Evolutionary conservation across 2,113 vertebrate species (phyloP).

Genomic region (Pseudopodoces humilis): DNA sequence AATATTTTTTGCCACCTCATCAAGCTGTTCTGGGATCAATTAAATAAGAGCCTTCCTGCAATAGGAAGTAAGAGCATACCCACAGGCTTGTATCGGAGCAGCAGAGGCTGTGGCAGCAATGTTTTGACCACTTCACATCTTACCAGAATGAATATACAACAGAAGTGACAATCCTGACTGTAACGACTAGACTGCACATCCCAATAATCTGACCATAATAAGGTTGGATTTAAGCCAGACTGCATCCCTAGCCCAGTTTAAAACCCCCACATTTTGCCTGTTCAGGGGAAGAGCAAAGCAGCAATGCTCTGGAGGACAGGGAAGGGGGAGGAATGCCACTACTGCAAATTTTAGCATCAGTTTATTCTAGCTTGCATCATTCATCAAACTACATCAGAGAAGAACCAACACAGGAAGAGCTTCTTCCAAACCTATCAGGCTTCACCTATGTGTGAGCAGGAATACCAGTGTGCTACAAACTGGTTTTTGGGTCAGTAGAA

Average conservation of each 20-base stretch:
- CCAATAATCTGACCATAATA: not conserved
- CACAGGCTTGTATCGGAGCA: not conserved
- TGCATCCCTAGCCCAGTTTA: not conserved
- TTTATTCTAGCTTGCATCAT: not conserved
- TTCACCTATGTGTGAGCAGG: not conserved
- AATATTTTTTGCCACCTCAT: not conserved
- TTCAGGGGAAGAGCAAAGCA: not conserved
- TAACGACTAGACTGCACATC: not conserved
- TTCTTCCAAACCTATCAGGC: not conserved
- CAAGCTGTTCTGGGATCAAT: not conserved
- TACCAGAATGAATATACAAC: not conserved
- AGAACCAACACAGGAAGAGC: not conserved
- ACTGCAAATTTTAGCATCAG: not conserved
- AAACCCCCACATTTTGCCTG: not conserved
- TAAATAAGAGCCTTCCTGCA: not conserved
- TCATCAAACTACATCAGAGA: not conserved
- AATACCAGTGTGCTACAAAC: not conserved
- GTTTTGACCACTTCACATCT: not conserved
- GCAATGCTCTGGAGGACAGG: not conserved
- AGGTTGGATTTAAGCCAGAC: not conserved
- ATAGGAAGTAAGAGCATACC: not conserved
- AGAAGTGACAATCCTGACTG: not conserved
- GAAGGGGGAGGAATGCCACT: accelerated
- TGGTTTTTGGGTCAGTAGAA: accelerated
- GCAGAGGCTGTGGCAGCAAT: not conserved